Conservation (phyloP, 2,113 vertebrate species). For the Leptocoma aspasia region DNA sequence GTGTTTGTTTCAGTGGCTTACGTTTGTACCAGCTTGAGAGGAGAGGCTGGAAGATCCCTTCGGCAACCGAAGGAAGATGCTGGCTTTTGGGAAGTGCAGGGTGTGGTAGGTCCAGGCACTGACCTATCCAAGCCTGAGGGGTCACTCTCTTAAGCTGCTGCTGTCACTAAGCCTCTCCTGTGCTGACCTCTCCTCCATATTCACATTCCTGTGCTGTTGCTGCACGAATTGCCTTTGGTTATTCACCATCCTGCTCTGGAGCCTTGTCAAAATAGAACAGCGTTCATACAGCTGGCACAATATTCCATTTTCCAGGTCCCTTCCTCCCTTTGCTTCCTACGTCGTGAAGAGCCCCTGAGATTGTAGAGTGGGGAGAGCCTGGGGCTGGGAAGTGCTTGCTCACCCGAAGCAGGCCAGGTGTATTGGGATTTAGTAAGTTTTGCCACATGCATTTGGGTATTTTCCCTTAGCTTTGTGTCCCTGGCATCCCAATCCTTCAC, state of each 20-base stretch:
- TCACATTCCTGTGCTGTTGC: not conserved
- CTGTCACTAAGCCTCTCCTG: not conserved
- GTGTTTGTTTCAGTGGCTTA: not conserved
- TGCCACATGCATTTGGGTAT: accelerated
- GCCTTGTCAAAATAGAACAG: not conserved
- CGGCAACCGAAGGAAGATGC: accelerated
- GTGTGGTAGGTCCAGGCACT: not conserved
- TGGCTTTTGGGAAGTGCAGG: not conserved
- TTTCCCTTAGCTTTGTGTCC: not conserved
- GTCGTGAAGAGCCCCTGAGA: not conserved
- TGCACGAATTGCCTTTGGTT: not conserved
- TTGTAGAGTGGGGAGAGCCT: not conserved
- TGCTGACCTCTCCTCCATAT: too few relatives aligned
- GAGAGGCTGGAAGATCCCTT: not conserved
- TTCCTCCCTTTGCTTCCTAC: not conserved
- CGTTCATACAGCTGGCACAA: not conserved
- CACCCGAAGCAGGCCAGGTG: accelerated
- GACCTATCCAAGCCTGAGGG: accelerated
- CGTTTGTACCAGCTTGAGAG: not conserved
- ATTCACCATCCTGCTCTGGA: not conserved
- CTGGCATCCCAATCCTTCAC: not conserved
- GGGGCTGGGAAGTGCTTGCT: not conserved
- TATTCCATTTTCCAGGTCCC: not conserved
- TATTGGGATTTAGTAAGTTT: accelerated
- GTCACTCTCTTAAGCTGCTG: not conserved